phyloP scores from a whole-genome alignment of 1,140 invertebrate species.

The Aphelinus atriplicis region DNA sequence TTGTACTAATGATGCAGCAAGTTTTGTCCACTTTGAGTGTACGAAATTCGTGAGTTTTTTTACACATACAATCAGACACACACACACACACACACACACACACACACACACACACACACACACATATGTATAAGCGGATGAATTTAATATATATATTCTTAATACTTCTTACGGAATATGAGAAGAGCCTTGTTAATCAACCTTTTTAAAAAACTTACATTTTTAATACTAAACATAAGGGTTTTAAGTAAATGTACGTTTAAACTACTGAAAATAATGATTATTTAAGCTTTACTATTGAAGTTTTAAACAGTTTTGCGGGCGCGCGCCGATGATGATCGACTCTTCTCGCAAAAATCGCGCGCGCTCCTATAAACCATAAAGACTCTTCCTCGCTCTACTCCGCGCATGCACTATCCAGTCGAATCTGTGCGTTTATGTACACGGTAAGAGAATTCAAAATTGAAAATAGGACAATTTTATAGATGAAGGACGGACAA shows the following conservation, averaged over 20 bases:
- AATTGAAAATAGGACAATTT: no score
- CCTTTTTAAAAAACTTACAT: constrained; percentile 5
- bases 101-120: no score
- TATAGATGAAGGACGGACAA: no score
- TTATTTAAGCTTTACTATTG: neutral
- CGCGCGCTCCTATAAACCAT: constrained; percentile 31
- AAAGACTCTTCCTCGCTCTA: constrained; percentile 38
- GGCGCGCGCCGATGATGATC: no score
- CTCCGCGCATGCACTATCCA: no score
- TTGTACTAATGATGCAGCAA: neutral
- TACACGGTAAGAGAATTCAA: no score
- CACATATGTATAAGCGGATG: no score
- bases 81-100: no score
- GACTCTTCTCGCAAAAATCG: neutral
- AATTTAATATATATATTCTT: constrained; percentile 19
- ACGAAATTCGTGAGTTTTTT: constrained; percentile 6
- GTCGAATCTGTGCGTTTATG: no score
- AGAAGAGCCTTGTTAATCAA: neutral
- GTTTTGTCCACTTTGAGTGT: constrained; percentile 6
- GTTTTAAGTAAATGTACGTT: neutral
- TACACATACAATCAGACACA: neutral
- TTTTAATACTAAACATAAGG: constrained; percentile 4
- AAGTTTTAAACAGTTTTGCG: neutral
- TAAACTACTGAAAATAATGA: neutral
- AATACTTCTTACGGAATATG: constrained; percentile 9